A percentile compares a stretch with the other conserved stretches of the same genome.
phyloP scores from a whole-genome alignment of 2,797 vertebrate species.

The Anabas testudineus region DNA sequence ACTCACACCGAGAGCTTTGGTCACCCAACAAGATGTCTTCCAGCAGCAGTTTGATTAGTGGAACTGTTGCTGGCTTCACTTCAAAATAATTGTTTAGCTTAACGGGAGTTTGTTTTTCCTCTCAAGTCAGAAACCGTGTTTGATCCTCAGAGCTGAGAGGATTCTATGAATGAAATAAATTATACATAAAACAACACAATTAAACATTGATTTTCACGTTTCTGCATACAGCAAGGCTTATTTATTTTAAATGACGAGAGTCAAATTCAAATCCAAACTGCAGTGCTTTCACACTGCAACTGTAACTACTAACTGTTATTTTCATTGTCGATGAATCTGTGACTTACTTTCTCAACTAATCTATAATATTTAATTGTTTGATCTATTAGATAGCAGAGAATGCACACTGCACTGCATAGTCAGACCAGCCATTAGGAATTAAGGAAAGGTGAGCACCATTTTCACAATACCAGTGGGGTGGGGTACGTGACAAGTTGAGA shows the following conservation, averaged over 20 bases:
- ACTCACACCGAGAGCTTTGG: conserved; percentile 45
- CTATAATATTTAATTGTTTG: not conserved
- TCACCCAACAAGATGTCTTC: conserved; percentile 40
- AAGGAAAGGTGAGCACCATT: no score
- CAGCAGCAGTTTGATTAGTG: conserved; percentile 44
- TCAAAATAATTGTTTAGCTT: conserved; percentile 43
- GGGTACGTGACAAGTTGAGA: no score
- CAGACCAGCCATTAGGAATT: no score
- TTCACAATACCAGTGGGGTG: no score
- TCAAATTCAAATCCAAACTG: not conserved
- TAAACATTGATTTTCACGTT: conserved; percentile 11
- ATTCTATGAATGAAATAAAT: conserved; percentile 11
- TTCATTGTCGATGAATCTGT: not conserved
- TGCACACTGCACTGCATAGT: not conserved
- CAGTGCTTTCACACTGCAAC: not conserved
- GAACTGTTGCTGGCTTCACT: conserved; percentile 13
- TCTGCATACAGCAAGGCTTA: not conserved
- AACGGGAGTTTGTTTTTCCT: not conserved
- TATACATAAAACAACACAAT: conserved; percentile 16
- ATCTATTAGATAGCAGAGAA: not conserved
- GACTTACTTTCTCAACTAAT: not conserved
- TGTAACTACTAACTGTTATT: not conserved
- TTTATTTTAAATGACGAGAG: not conserved
- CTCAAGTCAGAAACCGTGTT: conserved; percentile 20
- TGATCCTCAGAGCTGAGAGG: conserved; percentile 32